Conservation (phyloP, 2,113 vertebrate genomes). For the Mixornis gularis region DNA sequence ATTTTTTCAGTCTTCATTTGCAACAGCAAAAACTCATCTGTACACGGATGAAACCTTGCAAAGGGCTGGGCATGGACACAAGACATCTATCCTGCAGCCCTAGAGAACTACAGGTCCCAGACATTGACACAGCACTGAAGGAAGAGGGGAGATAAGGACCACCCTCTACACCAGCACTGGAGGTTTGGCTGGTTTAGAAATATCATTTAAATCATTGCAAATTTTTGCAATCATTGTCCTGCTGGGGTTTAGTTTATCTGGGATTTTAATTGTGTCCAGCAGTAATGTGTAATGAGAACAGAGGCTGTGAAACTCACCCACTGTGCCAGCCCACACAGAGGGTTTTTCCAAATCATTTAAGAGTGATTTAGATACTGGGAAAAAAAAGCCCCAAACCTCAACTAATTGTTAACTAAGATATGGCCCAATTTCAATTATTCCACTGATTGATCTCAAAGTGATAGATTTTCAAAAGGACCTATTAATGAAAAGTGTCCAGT, state of each 20-base stretch:
- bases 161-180: neutral
- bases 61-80: neutral
- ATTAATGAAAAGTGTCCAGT: neutral
- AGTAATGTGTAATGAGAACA: neutral
- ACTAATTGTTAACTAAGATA: constrained; percentile 14
- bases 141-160: neutral
- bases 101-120: neutral
- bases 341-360: neutral
- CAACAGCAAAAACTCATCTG: neutral
- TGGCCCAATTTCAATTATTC: neutral
- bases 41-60: neutral
- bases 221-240: neutral
- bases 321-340: neutral
- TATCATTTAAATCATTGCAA: neutral
- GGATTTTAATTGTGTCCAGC: neutral
- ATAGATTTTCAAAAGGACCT: constrained; percentile 18
- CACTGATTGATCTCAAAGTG: neutral
- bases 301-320: neutral
- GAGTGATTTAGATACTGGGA: neutral
- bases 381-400: neutral
- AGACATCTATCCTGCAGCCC: neutral
- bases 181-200: neutral
- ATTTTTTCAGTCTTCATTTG: neutral
- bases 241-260: neutral
- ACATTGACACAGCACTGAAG: neutral